Conservation (phyloP, 1,140 invertebrate genomes). For the Ips nitidus region DNA sequence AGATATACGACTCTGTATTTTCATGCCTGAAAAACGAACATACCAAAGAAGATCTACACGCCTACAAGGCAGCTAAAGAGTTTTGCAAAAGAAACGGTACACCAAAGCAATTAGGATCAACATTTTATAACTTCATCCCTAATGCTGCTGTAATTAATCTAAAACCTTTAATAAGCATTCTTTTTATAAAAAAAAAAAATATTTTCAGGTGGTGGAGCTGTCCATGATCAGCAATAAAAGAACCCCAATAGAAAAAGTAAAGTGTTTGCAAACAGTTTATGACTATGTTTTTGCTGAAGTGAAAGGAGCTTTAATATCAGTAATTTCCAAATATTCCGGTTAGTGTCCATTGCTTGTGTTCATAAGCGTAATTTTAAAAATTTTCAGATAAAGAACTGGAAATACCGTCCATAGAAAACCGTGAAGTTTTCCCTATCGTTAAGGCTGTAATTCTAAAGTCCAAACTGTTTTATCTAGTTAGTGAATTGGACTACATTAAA, state of each 20-base stretch:
- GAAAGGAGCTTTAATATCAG: constrained; percentile 43
- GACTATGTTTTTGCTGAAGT: constrained; percentile 49
- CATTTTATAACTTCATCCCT: constrained; percentile 39
- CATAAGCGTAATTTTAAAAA: neutral
- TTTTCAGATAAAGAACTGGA: constrained; percentile 43
- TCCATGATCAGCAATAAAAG: constrained; percentile 43
- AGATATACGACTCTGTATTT: constrained; percentile 38
- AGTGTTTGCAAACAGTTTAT: constrained; percentile 43
- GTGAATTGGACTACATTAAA: constrained; percentile 45
- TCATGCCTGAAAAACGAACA: constrained; percentile 28
- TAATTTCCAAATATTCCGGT: constrained; percentile 44
- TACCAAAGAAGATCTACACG: constrained; percentile 33
- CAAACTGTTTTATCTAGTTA: constrained; percentile 43
- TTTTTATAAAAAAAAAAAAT: neutral
- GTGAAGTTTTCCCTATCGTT: constrained; percentile 42
- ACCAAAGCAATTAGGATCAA: constrained; percentile 39
- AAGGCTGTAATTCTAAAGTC: constrained; percentile 44
- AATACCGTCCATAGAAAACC: constrained; percentile 45
- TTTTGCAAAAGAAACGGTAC: constrained; percentile 38
- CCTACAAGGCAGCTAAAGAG: constrained; percentile 37
- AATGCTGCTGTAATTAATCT: constrained; percentile 41
- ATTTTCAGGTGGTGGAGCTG: constrained; percentile 47
- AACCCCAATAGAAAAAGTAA: constrained; percentile 45
- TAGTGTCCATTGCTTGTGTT: neutral
- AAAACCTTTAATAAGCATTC: neutral